Evolutionary conservation across 1,140 invertebrate species (phyloP), one percentile per base, ranked within the genome.

Genomic region (Lepeophtheirus salmonis): DNA sequence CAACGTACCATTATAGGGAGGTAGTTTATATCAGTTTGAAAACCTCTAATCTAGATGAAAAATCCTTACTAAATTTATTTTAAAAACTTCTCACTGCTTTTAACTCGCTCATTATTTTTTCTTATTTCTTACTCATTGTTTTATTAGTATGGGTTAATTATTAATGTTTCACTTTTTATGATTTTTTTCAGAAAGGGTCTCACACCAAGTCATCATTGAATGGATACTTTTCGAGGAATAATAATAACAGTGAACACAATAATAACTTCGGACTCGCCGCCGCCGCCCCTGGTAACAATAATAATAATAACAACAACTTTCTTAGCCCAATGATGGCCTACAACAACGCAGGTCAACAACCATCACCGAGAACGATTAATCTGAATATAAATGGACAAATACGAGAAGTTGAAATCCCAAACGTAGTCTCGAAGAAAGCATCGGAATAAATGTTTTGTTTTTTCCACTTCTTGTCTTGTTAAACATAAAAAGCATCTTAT

Each of bases 341-440:
- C 50, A 4, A 16, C 50, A 10, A 21, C 50, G 4, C 4, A 12
- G 21, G 50, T 4, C n/a, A 12, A 12, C n/a, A 4, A 22, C 4
- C 50, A 52, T 12, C n/a, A 4, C 50, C n/a, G 6, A 12, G 50
- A 12, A 52, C n/a, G 13, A 57, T 57, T 21, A 57, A 57, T 41
- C 25, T 57, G 13, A 30, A 57, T 14, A 57, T 57, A 13, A 57
- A 57, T 41, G 55, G 55, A 14, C 55, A 41, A 16, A 17, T 57
- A 12, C 55, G 26, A 57, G 55, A 57, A 57, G 55, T 57, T 14
- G 55, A 30, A 12, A 26, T 57, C 13, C 55, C 55, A 24, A 57
- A 57, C 26, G 12, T n/a, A 26, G 25, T 57, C 22, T 21, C 23
- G n/a, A 52, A n/a, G n/a, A n/a, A n/a, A n/a, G n/a, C n/a, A n/a